phyloP scores from a whole-genome alignment of 2,888 invertebrate genomes.

The Trissoscelio sp. region DNA sequence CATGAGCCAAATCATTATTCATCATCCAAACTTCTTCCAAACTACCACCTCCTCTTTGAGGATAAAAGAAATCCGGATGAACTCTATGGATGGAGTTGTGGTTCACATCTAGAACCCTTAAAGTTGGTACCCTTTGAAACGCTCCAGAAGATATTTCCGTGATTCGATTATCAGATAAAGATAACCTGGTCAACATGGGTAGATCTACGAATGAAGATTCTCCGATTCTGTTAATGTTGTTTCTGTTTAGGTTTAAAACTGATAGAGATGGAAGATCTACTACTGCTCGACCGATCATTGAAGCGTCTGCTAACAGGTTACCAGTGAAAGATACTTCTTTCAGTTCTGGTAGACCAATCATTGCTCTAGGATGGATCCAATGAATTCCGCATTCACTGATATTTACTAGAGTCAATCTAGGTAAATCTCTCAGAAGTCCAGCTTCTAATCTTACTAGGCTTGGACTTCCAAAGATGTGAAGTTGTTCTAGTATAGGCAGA shows the following conservation, averaged over 20 bases:
- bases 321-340: slow-evolving; percentile 88
- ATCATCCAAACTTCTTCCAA: slow-evolving; percentile 91
- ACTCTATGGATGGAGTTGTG: slow-evolving; percentile 90
- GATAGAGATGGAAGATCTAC: slow-evolving; percentile 90
- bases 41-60: slow-evolving; percentile 89
- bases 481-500: slow-evolving; percentile 89
- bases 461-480: slow-evolving; percentile 89
- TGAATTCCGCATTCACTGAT: slow-evolving; percentile 90
- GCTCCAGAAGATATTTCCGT: slow-evolving; percentile 91
- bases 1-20: slow-evolving; percentile 90
- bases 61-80: slow-evolving; percentile 90
- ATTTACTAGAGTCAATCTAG: slow-evolving; percentile 88
- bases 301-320: slow-evolving; percentile 90
- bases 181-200: slow-evolving; percentile 87
- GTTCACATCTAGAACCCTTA: slow-evolving; percentile 90
- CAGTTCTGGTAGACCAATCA: slow-evolving; percentile 89
- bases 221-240: slow-evolving; percentile 88
- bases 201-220: slow-evolving; percentile 93
- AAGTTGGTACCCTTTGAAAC: slow-evolving; percentile 90
- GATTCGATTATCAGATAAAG: slow-evolving; percentile 89
- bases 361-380: slow-evolving; percentile 91
- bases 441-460: slow-evolving; percentile 89
- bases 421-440: slow-evolving; percentile 88
- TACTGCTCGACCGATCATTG: slow-evolving; percentile 91
- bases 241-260: slow-evolving; percentile 88